phyloP scores from a whole-genome alignment of 2,113 vertebrate genomes.

The Salvelinus alpinus region DNA sequence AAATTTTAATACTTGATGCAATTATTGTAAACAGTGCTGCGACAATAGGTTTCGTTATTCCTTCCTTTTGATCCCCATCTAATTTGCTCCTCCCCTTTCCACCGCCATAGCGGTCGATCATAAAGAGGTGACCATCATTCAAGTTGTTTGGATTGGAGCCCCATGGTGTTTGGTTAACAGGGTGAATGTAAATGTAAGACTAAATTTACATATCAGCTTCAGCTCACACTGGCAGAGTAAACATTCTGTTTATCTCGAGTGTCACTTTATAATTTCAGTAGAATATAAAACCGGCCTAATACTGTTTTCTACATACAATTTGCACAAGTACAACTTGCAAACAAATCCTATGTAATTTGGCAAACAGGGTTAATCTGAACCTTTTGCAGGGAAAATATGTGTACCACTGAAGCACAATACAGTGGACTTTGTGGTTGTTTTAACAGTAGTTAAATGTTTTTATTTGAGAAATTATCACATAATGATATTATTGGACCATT shows the following conservation, averaged over 20 bases:
- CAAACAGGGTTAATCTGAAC: background rate
- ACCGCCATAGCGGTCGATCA: conserved; percentile 73
- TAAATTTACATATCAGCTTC: conserved; percentile 90
- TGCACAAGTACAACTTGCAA: conserved; percentile 16
- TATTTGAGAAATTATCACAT: too few species aligned
- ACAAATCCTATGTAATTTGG: conserved; percentile 1
- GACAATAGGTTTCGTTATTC: conserved; percentile 49
- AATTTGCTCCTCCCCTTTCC: conserved; percentile 75
- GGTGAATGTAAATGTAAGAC: conserved; percentile 86
- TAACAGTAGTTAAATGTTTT: too few species aligned
- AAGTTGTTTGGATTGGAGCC: conserved; percentile 86
- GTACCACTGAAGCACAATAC: too few species aligned
- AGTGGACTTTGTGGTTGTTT: too few species aligned
- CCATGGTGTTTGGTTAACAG: conserved; percentile 84
- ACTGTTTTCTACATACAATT: conserved; percentile 1
- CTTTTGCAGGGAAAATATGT: background rate
- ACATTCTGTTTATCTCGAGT: conserved; percentile 93
- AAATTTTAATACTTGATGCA: conserved; percentile 63
- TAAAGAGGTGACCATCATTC: conserved; percentile 84
- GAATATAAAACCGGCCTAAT: conserved; percentile 85
- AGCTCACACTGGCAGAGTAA: conserved; percentile 85
- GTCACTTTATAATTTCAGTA: conserved; percentile 85
- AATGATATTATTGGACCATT: too few species aligned
- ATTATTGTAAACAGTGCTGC: conserved; percentile 71
- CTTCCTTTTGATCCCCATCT: conserved; percentile 78